These are phyloP conservation scores for Australoheros scitulus DNA, from an alignment of 2,113 vertebrate species.

Conservation along the genomic window DNA sequence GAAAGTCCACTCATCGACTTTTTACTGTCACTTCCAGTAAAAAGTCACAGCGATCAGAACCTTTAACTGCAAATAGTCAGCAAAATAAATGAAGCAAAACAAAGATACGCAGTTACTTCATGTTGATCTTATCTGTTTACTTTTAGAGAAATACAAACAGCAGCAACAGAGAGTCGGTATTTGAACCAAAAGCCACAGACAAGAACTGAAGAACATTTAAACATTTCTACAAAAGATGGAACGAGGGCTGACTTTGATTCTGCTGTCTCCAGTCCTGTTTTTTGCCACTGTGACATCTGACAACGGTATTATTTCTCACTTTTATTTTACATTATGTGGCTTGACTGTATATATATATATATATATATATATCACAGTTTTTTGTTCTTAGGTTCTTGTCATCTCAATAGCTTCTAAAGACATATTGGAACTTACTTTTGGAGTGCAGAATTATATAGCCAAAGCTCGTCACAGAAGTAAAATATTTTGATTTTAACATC, in stretches of 20 bases:
- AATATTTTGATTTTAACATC: background rate
- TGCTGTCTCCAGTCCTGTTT: slow-evolving; percentile 41
- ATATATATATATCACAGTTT: background rate
- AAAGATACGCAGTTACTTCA: slow-evolving; percentile 12
- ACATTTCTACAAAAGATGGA: slow-evolving; percentile 47
- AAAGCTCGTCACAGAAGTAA: background rate
- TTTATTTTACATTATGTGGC: background rate
- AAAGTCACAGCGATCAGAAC: background rate
- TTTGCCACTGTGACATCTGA: slow-evolving; percentile 1
- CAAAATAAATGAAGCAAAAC: background rate
- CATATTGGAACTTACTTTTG: background rate
- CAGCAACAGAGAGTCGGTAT: background rate
- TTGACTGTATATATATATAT: background rate
- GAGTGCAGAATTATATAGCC: background rate
- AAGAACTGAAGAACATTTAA: background rate
- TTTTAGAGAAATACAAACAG: slow-evolving; percentile 46
- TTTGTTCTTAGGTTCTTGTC: background rate
- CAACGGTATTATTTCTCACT: slow-evolving; percentile 40
- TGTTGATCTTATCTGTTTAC: slow-evolving; percentile 57
- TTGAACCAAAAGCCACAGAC: background rate
- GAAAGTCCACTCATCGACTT: slow-evolving; percentile 26
- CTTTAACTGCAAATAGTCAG: background rate
- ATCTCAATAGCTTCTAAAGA: background rate
- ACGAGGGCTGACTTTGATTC: slow-evolving; percentile 3
- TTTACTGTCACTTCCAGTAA: slow-evolving; percentile 51